Percentiles rank a stretch among this genome's conserved stretches.
Evolutionary conservation across 2,113 vertebrate species (phyloP).

Genomic region (Sporophila hypoxantha): DNA sequence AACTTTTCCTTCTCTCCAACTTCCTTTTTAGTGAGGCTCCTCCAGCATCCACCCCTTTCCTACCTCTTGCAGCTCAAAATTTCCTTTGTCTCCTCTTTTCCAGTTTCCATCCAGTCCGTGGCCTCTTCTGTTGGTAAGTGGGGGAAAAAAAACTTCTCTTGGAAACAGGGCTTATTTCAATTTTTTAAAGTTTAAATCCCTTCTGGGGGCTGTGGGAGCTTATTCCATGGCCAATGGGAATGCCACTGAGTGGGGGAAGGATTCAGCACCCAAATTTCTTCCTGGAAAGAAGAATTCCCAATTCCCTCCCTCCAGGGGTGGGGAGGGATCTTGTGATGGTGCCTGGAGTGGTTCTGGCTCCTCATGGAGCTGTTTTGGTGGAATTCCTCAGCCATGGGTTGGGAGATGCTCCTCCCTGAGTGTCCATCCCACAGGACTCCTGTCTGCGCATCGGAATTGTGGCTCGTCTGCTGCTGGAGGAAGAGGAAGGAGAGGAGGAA

Average conservation of each 20-base stretch:
- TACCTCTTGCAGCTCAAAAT: not conserved
- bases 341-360: fast-evolving
- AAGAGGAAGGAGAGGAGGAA: not conserved
- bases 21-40: not conserved
- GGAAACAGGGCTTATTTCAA: not conserved
- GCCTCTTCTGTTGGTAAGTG: not conserved
- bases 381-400: fast-evolving
- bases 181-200: not conserved
- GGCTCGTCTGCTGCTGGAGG: not conserved
- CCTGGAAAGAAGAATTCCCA: not conserved
- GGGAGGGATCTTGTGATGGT: not conserved
- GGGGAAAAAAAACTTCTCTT: not conserved
- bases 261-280: not conserved
- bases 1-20: not conserved
- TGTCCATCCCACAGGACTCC: not conserved
- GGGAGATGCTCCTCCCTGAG: fast-evolving
- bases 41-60: not conserved
- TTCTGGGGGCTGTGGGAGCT: not conserved
- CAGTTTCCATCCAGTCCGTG: not conserved
- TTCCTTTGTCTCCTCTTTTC: not conserved
- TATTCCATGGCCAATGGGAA: fast-evolving
- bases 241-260: fast-evolving
- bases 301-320: fast-evolving
- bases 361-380: fast-evolving
- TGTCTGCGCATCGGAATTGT: fast-evolving